Evolutionary conservation across 2,113 vertebrate genomes (phyloP).

Genomic region (Falco punctatus): DNA sequence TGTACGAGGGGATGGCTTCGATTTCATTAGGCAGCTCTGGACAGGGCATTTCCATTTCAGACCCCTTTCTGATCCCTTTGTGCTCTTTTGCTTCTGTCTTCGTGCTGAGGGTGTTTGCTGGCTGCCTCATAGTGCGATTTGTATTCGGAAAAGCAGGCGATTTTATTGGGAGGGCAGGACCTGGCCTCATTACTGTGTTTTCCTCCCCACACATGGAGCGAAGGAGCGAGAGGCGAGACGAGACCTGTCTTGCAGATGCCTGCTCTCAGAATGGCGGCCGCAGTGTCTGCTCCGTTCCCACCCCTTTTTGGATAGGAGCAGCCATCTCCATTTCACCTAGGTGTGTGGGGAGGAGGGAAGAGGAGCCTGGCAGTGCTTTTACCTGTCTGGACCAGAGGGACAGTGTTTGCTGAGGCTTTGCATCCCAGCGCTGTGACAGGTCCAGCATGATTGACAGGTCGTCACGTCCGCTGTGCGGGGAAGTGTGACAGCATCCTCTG

Average conservation of each 20-base stretch:
- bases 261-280: background rate
- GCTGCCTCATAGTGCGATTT: accelerated
- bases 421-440: background rate
- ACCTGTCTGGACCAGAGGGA: background rate
- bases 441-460: accelerated
- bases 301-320: background rate
- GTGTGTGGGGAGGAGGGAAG: background rate
- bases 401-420: background rate
- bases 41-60: background rate
- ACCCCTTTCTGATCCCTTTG: background rate
- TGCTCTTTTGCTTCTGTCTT: background rate
- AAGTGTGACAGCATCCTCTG: background rate
- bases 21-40: background rate
- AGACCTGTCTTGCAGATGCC: background rate
- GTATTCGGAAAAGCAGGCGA: background rate
- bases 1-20: background rate
- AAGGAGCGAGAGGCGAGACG: background rate
- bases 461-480: background rate
- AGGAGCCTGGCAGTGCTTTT: background rate
- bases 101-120: background rate
- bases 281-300: background rate
- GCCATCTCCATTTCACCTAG: background rate
- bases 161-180: background rate
- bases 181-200: background rate
- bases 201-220: background rate